phyloP scores from a whole-genome alignment of 30 jellyfish, hydroid and myxozoan genomes.

The Aurelia aurita complex sp. Pacific region DNA sequence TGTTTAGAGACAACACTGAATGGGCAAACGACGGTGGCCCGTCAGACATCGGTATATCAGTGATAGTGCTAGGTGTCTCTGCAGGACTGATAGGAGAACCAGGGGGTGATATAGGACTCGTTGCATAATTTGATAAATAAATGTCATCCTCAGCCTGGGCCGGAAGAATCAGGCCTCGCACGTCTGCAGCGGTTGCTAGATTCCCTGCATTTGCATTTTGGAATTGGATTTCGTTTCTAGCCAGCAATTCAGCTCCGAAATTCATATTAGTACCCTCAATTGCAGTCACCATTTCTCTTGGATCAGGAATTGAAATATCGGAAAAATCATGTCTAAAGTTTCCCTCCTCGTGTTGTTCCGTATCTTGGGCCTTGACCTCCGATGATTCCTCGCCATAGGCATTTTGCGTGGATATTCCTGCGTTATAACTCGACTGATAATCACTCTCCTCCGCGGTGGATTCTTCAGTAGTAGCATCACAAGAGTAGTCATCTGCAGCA shows the following conservation, averaged over 20 bases:
- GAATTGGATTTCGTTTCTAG: not conserved
- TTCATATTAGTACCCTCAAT: not conserved
- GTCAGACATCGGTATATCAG: constrained; percentile 18
- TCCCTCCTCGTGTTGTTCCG: not conserved
- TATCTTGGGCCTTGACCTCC: not conserved
- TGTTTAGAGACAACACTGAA: constrained; percentile 45
- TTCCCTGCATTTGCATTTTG: not conserved
- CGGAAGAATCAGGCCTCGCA: not conserved
- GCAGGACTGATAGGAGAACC: constrained; percentile 80
- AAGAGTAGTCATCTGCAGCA: constrained; percentile 31
- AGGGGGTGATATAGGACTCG: constrained; percentile 90
- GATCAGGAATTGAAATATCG: not conserved
- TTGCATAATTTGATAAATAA: constrained; percentile 37
- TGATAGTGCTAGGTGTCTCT: constrained; percentile 18
- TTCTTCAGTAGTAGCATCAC: constrained; percentile 10
- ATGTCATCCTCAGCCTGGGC: constrained; percentile 19
- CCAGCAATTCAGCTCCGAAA: not conserved
- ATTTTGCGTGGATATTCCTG: not conserved
- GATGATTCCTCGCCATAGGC: not conserved
- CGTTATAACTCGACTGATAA: constrained; percentile 11
- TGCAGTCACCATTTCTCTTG: not conserved
- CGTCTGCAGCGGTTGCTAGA: not conserved
- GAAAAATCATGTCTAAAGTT: not conserved
- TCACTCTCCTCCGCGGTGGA: constrained; percentile 30
- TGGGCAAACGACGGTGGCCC: constrained; percentile 26